phyloP scores from a whole-genome alignment of 2,797 vertebrate genomes.

The Propithecus deckenii region DNA sequence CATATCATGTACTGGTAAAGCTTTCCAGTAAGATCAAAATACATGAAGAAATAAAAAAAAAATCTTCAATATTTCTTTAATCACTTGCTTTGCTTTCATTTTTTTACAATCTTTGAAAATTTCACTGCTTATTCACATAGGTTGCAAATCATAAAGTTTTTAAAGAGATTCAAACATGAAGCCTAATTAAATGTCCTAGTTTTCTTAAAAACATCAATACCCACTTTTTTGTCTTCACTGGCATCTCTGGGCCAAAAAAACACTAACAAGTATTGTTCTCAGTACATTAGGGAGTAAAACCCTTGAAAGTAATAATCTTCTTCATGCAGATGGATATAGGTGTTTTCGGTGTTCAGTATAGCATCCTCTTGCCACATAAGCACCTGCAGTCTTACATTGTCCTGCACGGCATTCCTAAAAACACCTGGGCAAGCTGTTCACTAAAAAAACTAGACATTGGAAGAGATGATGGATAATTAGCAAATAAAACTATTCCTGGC shows the following conservation, averaged over 20 bases:
- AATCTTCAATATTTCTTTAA: constrained; percentile 62
- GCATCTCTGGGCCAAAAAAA: constrained; percentile 33
- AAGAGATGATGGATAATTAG: constrained; percentile 83
- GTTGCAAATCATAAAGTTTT: constrained; percentile 66
- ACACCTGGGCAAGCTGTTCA: constrained; percentile 86
- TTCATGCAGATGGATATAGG: constrained; percentile 70
- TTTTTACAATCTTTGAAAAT: constrained; percentile 37
- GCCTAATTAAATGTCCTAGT: not conserved
- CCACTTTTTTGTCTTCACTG: constrained; percentile 27
- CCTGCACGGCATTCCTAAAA: constrained; percentile 82
- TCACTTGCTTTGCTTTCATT: not conserved
- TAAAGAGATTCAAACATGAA: constrained; percentile 47
- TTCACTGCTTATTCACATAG: not conserved
- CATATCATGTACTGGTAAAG: constrained; percentile 72
- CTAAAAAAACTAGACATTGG: constrained; percentile 74
- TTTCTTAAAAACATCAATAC: constrained; percentile 51
- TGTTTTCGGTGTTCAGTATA: constrained; percentile 48
- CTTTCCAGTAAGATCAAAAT: constrained; percentile 77
- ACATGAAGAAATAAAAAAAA: constrained; percentile 49
- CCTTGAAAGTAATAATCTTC: constrained; percentile 45
- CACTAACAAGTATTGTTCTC: constrained; percentile 59
- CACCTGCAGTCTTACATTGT: constrained; percentile 81
- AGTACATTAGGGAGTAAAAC: constrained; percentile 15
- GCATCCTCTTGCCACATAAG: constrained; percentile 75
- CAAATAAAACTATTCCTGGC: constrained; percentile 84